Conservation (phyloP, 2,888 invertebrate species). For the Andrena marginata region DNA sequence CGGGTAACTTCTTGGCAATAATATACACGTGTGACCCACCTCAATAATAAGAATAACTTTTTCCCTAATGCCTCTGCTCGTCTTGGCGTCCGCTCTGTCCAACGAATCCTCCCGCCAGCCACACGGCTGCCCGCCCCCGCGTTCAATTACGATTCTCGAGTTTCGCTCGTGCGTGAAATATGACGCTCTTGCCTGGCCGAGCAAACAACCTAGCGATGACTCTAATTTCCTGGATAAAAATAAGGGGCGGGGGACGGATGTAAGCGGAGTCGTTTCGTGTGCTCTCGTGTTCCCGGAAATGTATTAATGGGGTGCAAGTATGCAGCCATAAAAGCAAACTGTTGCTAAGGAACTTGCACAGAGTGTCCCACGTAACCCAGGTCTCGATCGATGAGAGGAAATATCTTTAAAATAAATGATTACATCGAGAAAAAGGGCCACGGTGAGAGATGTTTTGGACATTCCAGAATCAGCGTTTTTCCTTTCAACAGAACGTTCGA, state of each 20-base stretch:
- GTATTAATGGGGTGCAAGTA: constrained; percentile 23
- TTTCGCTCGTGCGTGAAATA: constrained; percentile 61
- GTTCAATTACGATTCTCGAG: constrained; percentile 67
- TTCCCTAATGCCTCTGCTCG: constrained; percentile 58
- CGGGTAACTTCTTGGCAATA: constrained; percentile 76
- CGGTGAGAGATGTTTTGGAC: too few relatives aligned
- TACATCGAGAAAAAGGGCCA: too few relatives aligned
- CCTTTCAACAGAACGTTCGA: too few relatives aligned
- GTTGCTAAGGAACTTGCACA: background rate
- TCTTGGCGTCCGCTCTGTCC: constrained; percentile 54
- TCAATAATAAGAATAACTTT: constrained; percentile 74
- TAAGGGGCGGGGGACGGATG: constrained; percentile 10
- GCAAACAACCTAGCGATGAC: constrained; percentile 51
- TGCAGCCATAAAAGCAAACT: background rate
- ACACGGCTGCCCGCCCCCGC: background rate
- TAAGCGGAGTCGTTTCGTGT: constrained; percentile 22
- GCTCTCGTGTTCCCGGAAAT: background rate
- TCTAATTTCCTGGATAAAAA: constrained; percentile 55
- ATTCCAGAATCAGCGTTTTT: too few relatives aligned
- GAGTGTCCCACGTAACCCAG: background rate
- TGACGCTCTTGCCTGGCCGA: constrained; percentile 42
- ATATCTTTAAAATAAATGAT: too few relatives aligned
- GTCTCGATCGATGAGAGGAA: background rate
- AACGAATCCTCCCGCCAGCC: constrained; percentile 40
- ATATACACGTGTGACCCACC: constrained; percentile 77